Percentiles rank a stretch among this genome's conserved stretches.
phyloP scores from a whole-genome alignment of 1,140 invertebrate genomes.

The Tribolium castaneum region DNA sequence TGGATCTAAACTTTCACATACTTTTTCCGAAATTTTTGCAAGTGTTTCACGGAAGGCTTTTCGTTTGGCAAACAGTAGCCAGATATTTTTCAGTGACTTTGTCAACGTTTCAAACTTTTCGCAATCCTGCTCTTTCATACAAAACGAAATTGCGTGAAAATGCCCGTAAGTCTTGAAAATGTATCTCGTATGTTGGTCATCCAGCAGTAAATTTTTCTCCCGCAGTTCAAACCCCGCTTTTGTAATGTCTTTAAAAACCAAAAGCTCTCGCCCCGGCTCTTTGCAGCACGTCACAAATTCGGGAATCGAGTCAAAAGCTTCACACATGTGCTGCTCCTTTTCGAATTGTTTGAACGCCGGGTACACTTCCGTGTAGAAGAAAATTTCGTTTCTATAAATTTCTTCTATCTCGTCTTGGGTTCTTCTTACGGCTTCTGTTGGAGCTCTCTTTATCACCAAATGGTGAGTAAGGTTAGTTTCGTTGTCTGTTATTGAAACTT shows the following conservation, averaged over 20 bases:
- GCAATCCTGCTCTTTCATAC: background rate
- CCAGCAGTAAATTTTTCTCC: conserved; percentile 63
- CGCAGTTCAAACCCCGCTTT: conserved; percentile 62
- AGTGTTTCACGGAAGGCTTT: conserved; percentile 46
- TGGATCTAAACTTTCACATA: background rate
- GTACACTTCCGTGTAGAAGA: background rate
- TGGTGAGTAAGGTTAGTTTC: background rate
- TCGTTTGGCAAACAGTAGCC: background rate
- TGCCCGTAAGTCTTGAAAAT: conserved; percentile 63
- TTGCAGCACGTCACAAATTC: conserved; percentile 59
- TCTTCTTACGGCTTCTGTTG: background rate
- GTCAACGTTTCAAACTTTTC: background rate
- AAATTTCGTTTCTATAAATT: conserved; percentile 5
- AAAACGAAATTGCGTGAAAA: conserved; percentile 13
- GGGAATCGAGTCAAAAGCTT: conserved; percentile 42
- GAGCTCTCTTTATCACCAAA: background rate
- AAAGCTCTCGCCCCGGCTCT: conserved; percentile 63
- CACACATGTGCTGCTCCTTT: background rate
- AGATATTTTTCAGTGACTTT: background rate
- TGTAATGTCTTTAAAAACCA: conserved; percentile 68
- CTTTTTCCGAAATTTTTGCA: conserved; percentile 60
- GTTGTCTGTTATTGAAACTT: background rate
- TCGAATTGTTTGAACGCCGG: background rate
- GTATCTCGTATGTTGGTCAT: conserved; percentile 62
- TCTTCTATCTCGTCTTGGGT: background rate